Base-by-base conservation (phyloP, 2,888 invertebrate genomes). In the Adelognathus sp. region DNA sequence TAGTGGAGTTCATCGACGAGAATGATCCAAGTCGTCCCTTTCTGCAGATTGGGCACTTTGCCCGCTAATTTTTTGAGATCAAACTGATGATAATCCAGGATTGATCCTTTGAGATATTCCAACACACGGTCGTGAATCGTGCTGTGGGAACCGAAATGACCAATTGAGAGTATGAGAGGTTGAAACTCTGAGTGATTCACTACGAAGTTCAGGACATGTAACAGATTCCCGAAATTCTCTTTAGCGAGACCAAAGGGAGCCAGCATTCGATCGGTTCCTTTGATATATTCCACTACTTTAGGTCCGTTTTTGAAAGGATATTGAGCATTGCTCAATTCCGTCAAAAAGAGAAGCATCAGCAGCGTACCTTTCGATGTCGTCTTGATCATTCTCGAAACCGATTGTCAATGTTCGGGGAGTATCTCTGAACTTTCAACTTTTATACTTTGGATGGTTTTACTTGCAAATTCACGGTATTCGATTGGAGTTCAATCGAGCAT, bases 1-100 rank as follows among this genome's bases (percentile, higher is more conserved):
- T 7, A 39, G 9, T 67, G n/a, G 0, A 61, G 7, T 29, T 81
- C 67, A 0, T 76, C 74, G 6, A 84, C 29, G 14, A 82, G 6
- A 5, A 87, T 61, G 6, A 85, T 77, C 86, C 87, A 86, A 0
- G 86, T 86, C 16, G 84, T 27, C 9, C 67, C 71, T 9, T 9
- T 31, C 27, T 31, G 67, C 31, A 71, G 11, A 46, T 24, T 21
- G 1, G 16, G 24, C 0, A 14, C 9, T 2, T 39, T 44, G 3
- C 4, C 1, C 0, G 73, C 36, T 5, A 79, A 56, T 7, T 83
- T 36, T 0, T 50, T 58, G 1, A 78, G 24, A 2, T 67, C 61
- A 2, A 82, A 74, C 7, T 75, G 80, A 63, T 83, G 86, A 6
- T 21, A 33, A 27, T 69, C 71, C 9, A 80, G 64, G 1, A 58